Percentiles rank a stretch among this genome's conserved stretches.
These are phyloP conservation scores for Rhingia rostrata DNA, from an alignment of 2,888 invertebrate species.

Conservation along the genomic window DNA sequence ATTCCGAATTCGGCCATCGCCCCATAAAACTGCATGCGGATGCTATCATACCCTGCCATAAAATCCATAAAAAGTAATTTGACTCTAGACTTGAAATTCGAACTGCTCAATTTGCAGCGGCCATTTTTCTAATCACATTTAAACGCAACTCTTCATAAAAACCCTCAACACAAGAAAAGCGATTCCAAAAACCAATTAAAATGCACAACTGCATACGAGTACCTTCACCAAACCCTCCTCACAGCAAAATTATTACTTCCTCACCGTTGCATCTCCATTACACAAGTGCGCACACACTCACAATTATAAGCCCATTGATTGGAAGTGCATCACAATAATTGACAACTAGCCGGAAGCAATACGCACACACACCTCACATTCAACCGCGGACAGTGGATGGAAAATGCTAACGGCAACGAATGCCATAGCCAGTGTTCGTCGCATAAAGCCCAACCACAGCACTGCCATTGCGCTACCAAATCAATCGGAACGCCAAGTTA, in stretches of 20 bases:
- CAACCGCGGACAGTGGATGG: conserved; percentile 27
- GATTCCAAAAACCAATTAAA: conserved; percentile 32
- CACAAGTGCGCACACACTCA: conserved; percentile 19
- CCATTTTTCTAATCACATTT: neutral
- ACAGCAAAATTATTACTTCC: conserved; percentile 62
- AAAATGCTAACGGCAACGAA: conserved; percentile 53
- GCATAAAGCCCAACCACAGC: conserved; percentile 38
- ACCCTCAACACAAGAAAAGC: conserved; percentile 20
- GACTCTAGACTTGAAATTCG: too few species aligned
- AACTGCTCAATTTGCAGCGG: too few species aligned
- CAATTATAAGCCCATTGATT: conserved; percentile 44
- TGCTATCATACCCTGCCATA: too few species aligned
- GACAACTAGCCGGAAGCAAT: conserved; percentile 65
- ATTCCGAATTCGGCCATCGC: too few species aligned
- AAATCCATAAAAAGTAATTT: too few species aligned
- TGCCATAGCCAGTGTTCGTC: neutral
- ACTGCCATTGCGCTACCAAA: conserved; percentile 35
- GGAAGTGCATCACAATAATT: conserved; percentile 64
- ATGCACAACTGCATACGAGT: conserved; percentile 40
- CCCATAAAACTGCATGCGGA: too few species aligned
- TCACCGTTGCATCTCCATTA: conserved; percentile 58
- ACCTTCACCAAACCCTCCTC: conserved; percentile 18
- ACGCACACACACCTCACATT: conserved; percentile 38
- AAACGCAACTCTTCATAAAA: neutral
- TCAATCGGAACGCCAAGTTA: conserved; percentile 64